These are phyloP conservation scores for Diadophis punctatus DNA, from an alignment of 2,113 vertebrate genomes.

Conservation along the genomic window DNA sequence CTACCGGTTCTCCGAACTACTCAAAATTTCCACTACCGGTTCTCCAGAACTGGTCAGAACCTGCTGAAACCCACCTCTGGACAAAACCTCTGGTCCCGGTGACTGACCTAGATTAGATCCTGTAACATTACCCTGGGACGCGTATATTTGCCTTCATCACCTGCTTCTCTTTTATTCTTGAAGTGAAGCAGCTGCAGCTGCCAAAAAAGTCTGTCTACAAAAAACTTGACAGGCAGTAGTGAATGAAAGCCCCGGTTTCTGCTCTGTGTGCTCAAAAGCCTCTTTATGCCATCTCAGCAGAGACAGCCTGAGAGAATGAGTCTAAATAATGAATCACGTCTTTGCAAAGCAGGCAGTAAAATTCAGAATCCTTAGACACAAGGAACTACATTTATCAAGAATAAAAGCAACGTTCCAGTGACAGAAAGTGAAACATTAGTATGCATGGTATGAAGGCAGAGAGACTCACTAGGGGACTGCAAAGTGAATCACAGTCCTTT, in stretches of 20 bases:
- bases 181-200: constrained; percentile 15
- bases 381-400: constrained; percentile 60
- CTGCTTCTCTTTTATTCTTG: not conserved
- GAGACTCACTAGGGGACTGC: constrained; percentile 18
- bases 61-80: no score
- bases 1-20: no score
- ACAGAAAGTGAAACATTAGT: constrained; percentile 60
- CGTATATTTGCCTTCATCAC: not conserved
- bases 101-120: not conserved
- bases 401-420: constrained; percentile 55
- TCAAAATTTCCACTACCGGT: no score
- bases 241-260: constrained; percentile 63
- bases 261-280: constrained; percentile 59
- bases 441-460: constrained; percentile 58
- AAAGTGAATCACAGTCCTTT: constrained; percentile 36
- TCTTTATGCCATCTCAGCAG: constrained; percentile 63
- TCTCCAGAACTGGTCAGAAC: no score
- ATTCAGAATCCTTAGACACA: constrained; percentile 64
- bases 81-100: not conserved
- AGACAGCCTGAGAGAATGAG: constrained; percentile 63
- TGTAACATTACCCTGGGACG: not conserved
- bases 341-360: constrained; percentile 64
- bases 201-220: constrained; percentile 60
- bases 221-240: constrained; percentile 56
- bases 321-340: constrained; percentile 67